Evolutionary conservation across 2,888 invertebrate species (phyloP).

Genomic region (Zygogramma bicolorata): DNA sequence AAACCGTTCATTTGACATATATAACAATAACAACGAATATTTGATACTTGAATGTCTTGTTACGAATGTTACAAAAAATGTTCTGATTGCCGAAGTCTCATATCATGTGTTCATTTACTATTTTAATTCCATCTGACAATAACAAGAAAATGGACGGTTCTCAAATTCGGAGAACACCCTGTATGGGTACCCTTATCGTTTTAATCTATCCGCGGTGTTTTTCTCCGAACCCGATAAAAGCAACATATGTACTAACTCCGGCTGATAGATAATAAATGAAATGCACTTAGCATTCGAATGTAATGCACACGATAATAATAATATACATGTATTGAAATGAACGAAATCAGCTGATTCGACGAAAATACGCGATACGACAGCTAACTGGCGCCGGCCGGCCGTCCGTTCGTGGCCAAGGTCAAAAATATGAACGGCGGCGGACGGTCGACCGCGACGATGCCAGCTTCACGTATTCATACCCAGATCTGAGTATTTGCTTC

Average conservation of each 20-base stretch:
- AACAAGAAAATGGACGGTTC: neutral
- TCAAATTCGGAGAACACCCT: too few species aligned
- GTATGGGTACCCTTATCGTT: too few species aligned
- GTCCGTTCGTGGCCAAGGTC: slow-evolving; percentile 59
- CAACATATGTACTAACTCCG: neutral
- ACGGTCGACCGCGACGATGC: slow-evolving; percentile 34
- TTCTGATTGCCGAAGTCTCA: too few species aligned
- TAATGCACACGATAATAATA: slow-evolving; percentile 8
- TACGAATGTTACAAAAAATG: too few species aligned
- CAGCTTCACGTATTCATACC: too few species aligned
- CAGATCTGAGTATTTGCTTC: too few species aligned
- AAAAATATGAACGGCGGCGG: slow-evolving; percentile 37
- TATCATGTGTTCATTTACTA: too few species aligned
- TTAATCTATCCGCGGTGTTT: too few species aligned
- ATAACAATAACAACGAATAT: too few species aligned
- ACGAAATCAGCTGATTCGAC: slow-evolving; percentile 46
- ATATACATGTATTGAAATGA: slow-evolving; percentile 9
- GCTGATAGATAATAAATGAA: neutral
- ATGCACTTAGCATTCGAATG: neutral
- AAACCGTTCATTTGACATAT: too few species aligned
- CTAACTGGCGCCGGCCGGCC: slow-evolving; percentile 52
- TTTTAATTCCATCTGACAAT: too few species aligned
- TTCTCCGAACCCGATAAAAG: neutral
- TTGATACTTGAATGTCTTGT: too few species aligned
- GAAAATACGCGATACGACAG: slow-evolving; percentile 41